These are phyloP conservation scores for Eretmocerus hayati DNA, from an alignment of 2,888 invertebrate species.

Conservation along the genomic window DNA sequence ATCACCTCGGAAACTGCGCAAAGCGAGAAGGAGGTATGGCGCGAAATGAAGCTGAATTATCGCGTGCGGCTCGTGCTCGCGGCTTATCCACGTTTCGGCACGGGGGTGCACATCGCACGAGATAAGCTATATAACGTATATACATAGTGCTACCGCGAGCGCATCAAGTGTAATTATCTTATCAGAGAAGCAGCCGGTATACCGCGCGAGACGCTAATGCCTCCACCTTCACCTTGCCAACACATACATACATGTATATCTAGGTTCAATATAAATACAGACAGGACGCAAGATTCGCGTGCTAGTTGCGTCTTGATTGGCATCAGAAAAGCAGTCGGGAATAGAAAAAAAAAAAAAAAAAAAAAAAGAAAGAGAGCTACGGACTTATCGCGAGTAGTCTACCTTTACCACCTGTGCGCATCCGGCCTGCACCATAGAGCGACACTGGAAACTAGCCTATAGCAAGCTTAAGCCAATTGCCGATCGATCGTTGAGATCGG, in stretches of 20 bases:
- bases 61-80: slow-evolving; percentile 3
- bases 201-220: slow-evolving; percentile 19
- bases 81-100: neutral
- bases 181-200: too few species aligned
- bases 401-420: too few species aligned
- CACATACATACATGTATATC: neutral
- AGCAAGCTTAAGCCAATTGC: too few species aligned
- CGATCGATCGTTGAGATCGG: too few species aligned
- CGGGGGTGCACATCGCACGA: neutral
- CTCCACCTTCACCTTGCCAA: neutral
- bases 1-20: too few species aligned
- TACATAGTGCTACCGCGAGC: slow-evolving; percentile 2
- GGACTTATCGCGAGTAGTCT: slow-evolving; percentile 16
- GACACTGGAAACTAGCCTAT: too few species aligned
- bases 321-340: slow-evolving; percentile 9
- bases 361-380: slow-evolving; percentile 1
- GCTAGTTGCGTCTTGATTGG: too few species aligned
- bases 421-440: too few species aligned
- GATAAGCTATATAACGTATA: neutral
- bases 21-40: neutral
- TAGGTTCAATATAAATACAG: slow-evolving; percentile 14
- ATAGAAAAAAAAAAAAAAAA: neutral
- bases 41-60: slow-evolving; percentile 14
- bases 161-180: slow-evolving; percentile 19
- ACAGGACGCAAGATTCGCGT: too few species aligned